phyloP scores from a whole-genome alignment of 2,888 invertebrate species.

The Tuta absoluta region DNA sequence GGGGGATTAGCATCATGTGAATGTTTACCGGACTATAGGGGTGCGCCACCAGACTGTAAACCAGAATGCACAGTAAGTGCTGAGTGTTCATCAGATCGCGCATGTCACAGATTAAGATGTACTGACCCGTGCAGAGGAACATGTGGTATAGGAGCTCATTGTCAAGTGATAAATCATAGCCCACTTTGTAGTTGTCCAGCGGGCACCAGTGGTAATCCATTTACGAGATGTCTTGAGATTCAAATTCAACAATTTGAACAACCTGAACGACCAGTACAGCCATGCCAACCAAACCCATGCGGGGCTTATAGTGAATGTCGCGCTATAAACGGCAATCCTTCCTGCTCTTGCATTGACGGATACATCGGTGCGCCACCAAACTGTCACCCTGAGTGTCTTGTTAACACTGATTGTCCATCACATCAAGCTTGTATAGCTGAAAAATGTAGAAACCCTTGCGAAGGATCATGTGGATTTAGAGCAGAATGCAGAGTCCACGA shows the following conservation, averaged over 20 bases:
- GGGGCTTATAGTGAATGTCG: constrained; percentile 91
- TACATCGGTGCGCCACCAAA: constrained; percentile 90
- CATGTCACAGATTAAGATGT: constrained; percentile 90
- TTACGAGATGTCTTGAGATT: constrained; percentile 77
- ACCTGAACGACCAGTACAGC: constrained; percentile 63
- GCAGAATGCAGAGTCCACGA: constrained; percentile 90
- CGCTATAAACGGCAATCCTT: constrained; percentile 84
- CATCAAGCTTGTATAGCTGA: constrained; percentile 90
- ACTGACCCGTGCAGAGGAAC: constrained; percentile 88
- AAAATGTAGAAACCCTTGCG: constrained; percentile 91
- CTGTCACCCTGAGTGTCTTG: constrained; percentile 91
- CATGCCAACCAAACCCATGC: constrained; percentile 89
- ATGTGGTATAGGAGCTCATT: constrained; percentile 86
- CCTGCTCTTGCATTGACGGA: constrained; percentile 88
- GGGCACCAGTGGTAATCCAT: constrained; percentile 85
- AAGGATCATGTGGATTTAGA: constrained; percentile 89
- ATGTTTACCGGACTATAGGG: constrained; percentile 85
- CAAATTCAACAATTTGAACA: constrained; percentile 47
- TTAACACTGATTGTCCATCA: constrained; percentile 90
- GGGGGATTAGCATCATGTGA: constrained; percentile 88
- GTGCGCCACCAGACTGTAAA: constrained; percentile 86
- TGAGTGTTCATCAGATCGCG: constrained; percentile 87
- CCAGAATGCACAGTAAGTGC: constrained; percentile 90
- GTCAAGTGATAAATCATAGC: constrained; percentile 89
- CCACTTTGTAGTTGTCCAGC: constrained; percentile 88